These are phyloP conservation scores for Galleria mellonella DNA, from an alignment of 1,140 invertebrate genomes.

Conservation along the genomic window DNA sequence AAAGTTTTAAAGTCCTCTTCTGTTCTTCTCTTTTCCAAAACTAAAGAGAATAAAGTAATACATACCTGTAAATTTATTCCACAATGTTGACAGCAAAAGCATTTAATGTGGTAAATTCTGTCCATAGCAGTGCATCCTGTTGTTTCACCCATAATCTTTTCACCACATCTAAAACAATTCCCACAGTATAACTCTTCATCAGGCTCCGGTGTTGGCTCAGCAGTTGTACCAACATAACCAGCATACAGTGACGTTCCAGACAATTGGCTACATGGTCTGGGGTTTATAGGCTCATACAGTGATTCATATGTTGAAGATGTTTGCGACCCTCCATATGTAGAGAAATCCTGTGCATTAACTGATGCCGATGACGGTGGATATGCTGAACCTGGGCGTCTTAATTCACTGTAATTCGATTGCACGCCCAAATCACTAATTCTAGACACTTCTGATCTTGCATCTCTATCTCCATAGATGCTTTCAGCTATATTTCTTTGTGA, in stretches of 20 bases:
- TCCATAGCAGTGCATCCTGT: constrained; percentile 97
- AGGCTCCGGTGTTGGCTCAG: constrained; percentile 83
- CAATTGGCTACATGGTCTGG: constrained; percentile 86
- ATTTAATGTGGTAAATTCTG: constrained; percentile 95
- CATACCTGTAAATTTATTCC: constrained; percentile 83
- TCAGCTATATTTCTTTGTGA: constrained; percentile 41
- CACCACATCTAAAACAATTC: constrained; percentile 91
- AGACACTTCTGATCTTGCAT: constrained; percentile 53
- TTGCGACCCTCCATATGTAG: constrained; percentile 79
- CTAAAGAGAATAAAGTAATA: neutral
- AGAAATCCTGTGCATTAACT: constrained; percentile 74
- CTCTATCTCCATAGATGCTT: constrained; percentile 67
- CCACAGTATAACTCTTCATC: constrained; percentile 85
- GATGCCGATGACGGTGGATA: constrained; percentile 69
- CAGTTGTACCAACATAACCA: constrained; percentile 84
- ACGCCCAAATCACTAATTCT: constrained; percentile 57
- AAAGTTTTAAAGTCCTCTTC: neutral
- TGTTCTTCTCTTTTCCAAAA: no score
- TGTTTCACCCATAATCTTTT: constrained; percentile 95
- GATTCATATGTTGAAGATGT: constrained; percentile 89
- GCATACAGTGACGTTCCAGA: constrained; percentile 85
- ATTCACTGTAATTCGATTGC: constrained; percentile 88
- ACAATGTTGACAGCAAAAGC: constrained; percentile 95
- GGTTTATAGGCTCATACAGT: constrained; percentile 94
- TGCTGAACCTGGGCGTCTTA: constrained; percentile 76